Percentiles rank a stretch among this genome's conserved stretches.
phyloP scores from a whole-genome alignment of 2,797 vertebrate species.

The Enteromius argenteus region DNA sequence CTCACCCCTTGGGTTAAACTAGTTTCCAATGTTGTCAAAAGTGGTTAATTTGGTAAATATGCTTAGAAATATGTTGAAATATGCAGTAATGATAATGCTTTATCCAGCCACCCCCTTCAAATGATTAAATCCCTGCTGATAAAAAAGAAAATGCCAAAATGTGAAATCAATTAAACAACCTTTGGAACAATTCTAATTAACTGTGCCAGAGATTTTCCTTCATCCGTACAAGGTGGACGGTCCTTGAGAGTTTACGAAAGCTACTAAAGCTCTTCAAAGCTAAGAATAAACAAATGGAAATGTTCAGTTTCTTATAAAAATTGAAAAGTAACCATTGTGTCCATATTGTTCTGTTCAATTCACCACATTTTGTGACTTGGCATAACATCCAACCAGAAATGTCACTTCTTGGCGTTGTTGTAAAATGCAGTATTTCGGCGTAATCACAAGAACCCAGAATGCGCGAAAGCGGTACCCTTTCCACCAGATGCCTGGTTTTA shows the following conservation, averaged over 20 bases:
- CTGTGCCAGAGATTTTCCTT: not conserved
- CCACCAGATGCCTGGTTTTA: slow-evolving; percentile 47
- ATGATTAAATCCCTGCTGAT: slow-evolving; percentile 21
- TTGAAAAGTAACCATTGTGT: not conserved
- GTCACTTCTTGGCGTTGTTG: slow-evolving; percentile 37
- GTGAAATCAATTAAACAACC: slow-evolving; percentile 47
- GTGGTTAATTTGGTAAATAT: not conserved
- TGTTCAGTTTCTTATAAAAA: not conserved
- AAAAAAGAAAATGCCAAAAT: slow-evolving; percentile 36
- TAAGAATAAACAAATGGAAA: not conserved
- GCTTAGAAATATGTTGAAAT: not conserved
- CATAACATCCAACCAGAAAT: slow-evolving; percentile 50
- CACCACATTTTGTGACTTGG: slow-evolving; percentile 33
- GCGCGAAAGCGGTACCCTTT: slow-evolving; percentile 38
- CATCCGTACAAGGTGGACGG: slow-evolving; percentile 11
- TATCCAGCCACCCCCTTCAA: not conserved
- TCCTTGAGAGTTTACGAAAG: slow-evolving; percentile 29
- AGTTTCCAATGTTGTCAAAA: not conserved
- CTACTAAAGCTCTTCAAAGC: not conserved
- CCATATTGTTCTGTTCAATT: slow-evolving; percentile 31
- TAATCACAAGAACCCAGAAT: slow-evolving; percentile 41
- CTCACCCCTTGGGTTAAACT: not conserved
- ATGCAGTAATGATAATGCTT: slow-evolving; percentile 20
- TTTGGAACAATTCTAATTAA: slow-evolving; percentile 52
- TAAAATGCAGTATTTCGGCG: slow-evolving; percentile 48